Base-by-base conservation (phyloP, 2,888 invertebrate species). In the Hedychridium roseum region DNA sequence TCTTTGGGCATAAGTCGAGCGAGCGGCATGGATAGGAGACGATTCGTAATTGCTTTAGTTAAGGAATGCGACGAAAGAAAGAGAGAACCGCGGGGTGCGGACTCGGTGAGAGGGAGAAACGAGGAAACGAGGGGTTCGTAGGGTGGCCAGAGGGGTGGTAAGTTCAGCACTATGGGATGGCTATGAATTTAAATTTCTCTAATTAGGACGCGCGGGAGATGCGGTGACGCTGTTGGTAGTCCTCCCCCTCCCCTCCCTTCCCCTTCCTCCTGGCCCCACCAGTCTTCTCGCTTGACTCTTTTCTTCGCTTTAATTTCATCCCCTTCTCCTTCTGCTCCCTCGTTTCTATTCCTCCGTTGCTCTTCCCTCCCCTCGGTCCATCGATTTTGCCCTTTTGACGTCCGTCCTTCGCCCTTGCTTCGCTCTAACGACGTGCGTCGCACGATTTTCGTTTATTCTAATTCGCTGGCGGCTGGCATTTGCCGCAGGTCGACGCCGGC, bases 141-240 rank as follows among this genome's bases (percentile, higher is more conserved):
- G 42, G 43, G 42, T 27, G 32, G 44, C 26, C 43, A 43, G n/a
- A 40, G 57, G 55, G 34, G 51, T 39, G 44, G 64, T 52, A 55
- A 60, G 61, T 64, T 65, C 63, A 63, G 59, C 64, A 63, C 62
- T 61, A 65, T 70, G 64, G 74, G 70, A 66, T 66, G 66, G 73
- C 74, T 73, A 76, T 76, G 76, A 76, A 75, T 76, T 76, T 75
- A 76, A 77, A 76, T 77, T 76, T 75, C 72, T 73, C 73, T 76
- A 76, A 74, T 77, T 76, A 76, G 74, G 68, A 72, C 71, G 73
- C 66, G 66, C 68, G 68, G 62, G 71, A 66, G 62, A 65, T 60
- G 62, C 54, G 65, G 65, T 60, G 64, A 65, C 60, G 65, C 58
- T 54, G 64, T 53, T 60, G 61, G 67, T 64, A 64, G 60, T 57